Percentiles rank a stretch among this genome's conserved stretches.
phyloP scores from a whole-genome alignment of 2,888 invertebrate species.

The Philonicus albiceps region DNA sequence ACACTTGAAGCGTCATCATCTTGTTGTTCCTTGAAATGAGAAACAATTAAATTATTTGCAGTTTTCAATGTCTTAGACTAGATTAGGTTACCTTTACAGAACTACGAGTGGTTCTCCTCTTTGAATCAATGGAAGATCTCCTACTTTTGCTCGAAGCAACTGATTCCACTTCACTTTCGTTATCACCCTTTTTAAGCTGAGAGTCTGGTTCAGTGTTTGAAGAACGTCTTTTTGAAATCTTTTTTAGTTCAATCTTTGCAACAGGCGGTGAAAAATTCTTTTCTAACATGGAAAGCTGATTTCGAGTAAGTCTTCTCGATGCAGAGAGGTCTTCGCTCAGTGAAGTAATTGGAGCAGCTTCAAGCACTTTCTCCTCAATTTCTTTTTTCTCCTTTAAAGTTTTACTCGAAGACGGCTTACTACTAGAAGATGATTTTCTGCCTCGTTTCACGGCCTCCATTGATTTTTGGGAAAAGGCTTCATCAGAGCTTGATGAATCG shows the following conservation, averaged over 20 bases:
- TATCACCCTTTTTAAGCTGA: constrained; percentile 43
- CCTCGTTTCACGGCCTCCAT: neutral
- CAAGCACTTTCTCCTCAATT: neutral
- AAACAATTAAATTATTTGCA: neutral
- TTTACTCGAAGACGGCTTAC: neutral
- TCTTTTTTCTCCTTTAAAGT: neutral
- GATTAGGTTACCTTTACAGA: constrained; percentile 39
- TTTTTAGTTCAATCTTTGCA: constrained; percentile 44
- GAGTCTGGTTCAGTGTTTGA: constrained; percentile 49
- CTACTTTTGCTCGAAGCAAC: constrained; percentile 51
- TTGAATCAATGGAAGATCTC: constrained; percentile 49
- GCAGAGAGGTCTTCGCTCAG: constrained; percentile 46
- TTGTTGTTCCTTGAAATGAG: neutral
- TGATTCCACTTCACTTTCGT: constrained; percentile 54
- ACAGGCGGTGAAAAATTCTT: constrained; percentile 42
- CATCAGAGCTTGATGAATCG: neutral
- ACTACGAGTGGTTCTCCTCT: constrained; percentile 51
- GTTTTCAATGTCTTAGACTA: too few species aligned
- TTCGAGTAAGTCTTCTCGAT: constrained; percentile 54
- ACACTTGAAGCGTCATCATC: constrained; percentile 30
- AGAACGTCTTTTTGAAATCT: constrained; percentile 47
- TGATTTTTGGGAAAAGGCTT: neutral
- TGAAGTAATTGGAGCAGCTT: neutral
- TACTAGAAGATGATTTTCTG: neutral
- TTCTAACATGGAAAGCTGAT: constrained; percentile 52